phyloP scores from a whole-genome alignment of 2,888 invertebrate species.

The Eupithecia exiguata region DNA sequence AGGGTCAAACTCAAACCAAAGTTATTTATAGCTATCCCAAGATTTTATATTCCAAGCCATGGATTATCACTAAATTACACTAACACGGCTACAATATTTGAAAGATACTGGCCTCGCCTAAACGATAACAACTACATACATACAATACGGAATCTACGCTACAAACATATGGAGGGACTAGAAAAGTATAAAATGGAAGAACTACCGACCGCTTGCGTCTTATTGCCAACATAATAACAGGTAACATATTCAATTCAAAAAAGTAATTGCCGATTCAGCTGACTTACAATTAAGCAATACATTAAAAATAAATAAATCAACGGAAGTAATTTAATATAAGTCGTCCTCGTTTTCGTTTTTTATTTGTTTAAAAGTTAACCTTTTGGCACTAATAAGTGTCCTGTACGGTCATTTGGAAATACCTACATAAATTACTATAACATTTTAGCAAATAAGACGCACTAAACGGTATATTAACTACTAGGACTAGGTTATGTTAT shows the following conservation, averaged over 20 bases:
- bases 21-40: slow-evolving; percentile 10
- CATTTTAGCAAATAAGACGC: slow-evolving; percentile 10
- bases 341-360: neutral
- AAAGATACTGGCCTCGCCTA: slow-evolving; percentile 78
- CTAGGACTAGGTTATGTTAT: slow-evolving; percentile 18
- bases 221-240: slow-evolving; percentile 4
- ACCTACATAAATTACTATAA: neutral
- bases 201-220: slow-evolving; percentile 50
- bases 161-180: slow-evolving; percentile 77
- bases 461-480: slow-evolving; percentile 12
- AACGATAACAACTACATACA: slow-evolving; percentile 67
- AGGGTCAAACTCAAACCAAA: neutral
- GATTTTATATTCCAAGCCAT: slow-evolving; percentile 25
- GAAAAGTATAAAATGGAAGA: slow-evolving; percentile 69
- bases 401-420: neutral
- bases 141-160: slow-evolving; percentile 58
- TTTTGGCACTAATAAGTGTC: neutral
- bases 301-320: neutral
- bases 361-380: neutral
- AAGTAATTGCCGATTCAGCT: neutral
- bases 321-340: neutral
- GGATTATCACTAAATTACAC: slow-evolving; percentile 54
- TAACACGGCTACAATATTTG: slow-evolving; percentile 71
- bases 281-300: neutral
- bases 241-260: neutral